These are phyloP conservation scores for Anas georgica DNA, from an alignment of 2,797 vertebrate genomes.

Conservation along the genomic window DNA sequence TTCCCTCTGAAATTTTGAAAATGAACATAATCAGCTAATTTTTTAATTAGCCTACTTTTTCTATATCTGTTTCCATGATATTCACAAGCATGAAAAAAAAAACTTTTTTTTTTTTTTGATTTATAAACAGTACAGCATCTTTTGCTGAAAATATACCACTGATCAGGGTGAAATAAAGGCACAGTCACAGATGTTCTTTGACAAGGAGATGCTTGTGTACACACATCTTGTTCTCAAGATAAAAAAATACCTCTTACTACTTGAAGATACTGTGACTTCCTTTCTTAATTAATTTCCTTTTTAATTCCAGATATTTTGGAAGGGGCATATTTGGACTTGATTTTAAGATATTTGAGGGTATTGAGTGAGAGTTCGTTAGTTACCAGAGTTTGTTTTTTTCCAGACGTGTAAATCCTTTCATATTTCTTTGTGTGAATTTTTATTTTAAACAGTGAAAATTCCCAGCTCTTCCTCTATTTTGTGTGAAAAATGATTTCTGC, in stretches of 20 bases:
- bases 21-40: not conserved
- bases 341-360: not conserved
- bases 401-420: not conserved
- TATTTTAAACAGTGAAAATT: not conserved
- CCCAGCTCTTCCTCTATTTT: not conserved
- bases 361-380: not conserved
- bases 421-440: not conserved
- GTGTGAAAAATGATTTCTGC: not conserved
- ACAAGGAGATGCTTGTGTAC: not conserved
- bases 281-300: not conserved
- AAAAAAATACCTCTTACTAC: not conserved
- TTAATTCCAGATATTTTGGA: not conserved
- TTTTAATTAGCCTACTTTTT: slow-evolving; percentile 21
- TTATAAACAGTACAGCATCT: not conserved
- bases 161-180: not conserved
- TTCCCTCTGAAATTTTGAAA: not conserved
- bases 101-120: not conserved
- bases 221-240: not conserved
- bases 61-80: not conserved
- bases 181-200: not conserved
- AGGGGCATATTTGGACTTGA: not conserved
- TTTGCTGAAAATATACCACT: not conserved
- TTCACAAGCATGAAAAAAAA: not conserved
- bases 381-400: not conserved
- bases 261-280: not conserved